Evolutionary conservation across 2,888 invertebrate species (phyloP).

Genomic region (Tachina lurida): DNA sequence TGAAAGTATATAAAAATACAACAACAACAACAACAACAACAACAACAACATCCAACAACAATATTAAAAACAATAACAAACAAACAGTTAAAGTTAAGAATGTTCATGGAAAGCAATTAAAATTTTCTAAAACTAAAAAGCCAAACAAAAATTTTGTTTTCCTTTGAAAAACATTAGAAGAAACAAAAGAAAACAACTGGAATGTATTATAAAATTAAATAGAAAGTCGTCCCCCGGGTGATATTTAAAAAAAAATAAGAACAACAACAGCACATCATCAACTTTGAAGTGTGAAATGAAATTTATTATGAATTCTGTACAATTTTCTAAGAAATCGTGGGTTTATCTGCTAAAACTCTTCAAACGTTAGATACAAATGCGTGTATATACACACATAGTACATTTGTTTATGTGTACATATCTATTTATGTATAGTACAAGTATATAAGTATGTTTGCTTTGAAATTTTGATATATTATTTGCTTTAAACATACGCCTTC

Average conservation of each 20-base stretch:
- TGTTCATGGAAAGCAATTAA: slow-evolving; percentile 60
- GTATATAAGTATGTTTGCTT: too few relatives aligned
- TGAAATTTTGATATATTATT: too few relatives aligned
- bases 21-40: neutral
- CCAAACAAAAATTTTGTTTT: slow-evolving; percentile 31
- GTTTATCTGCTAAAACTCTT: neutral
- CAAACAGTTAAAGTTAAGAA: slow-evolving; percentile 40
- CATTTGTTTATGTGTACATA: neutral
- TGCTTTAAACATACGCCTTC: too few relatives aligned
- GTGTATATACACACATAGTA: neutral
- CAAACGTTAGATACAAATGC: neutral
- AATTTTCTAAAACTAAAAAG: slow-evolving; percentile 41
- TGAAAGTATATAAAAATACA: slow-evolving; percentile 26
- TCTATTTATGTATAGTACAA: too few relatives aligned
- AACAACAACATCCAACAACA: neutral
- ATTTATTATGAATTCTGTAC: slow-evolving; percentile 50
- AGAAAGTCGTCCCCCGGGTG: slow-evolving; percentile 55
- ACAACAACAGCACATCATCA: slow-evolving; percentile 14
- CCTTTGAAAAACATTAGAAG: slow-evolving; percentile 22
- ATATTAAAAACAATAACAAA: slow-evolving; percentile 30
- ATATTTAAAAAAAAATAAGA: slow-evolving; percentile 15
- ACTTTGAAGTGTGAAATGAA: slow-evolving; percentile 60
- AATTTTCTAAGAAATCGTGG: slow-evolving; percentile 30
- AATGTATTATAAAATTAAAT: slow-evolving; percentile 47
- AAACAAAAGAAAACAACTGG: slow-evolving; percentile 15